Evolutionary conservation across 2,888 invertebrate species (phyloP).

Genomic region (Adela reaumurella): DNA sequence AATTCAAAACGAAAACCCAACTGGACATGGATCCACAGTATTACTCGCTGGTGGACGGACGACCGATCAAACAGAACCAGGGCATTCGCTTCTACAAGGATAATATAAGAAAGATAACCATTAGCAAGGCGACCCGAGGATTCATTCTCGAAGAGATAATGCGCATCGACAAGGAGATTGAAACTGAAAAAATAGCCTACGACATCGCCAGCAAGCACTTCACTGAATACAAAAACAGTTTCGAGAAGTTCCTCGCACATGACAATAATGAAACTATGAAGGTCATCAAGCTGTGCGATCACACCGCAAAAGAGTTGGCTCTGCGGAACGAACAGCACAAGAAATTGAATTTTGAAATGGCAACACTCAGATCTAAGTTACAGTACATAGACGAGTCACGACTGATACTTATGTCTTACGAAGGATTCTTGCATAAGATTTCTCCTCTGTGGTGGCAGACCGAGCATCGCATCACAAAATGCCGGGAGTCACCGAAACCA

Average conservation of each 20-base stretch:
- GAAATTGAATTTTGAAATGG: slow-evolving; percentile 35
- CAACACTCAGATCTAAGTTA: slow-evolving; percentile 38
- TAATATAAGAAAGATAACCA: slow-evolving; percentile 38
- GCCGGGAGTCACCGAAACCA: slow-evolving; percentile 25
- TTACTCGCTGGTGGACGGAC: slow-evolving; percentile 57
- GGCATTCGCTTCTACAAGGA: slow-evolving; percentile 54
- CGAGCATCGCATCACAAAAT: slow-evolving; percentile 24
- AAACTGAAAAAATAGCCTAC: slow-evolving; percentile 32
- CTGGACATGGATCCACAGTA: slow-evolving; percentile 63
- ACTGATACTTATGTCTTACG: slow-evolving; percentile 37
- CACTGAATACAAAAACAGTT: slow-evolving; percentile 40
- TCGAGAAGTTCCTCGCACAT: slow-evolving; percentile 43
- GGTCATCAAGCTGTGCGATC: slow-evolving; percentile 44
- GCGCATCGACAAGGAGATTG: slow-evolving; percentile 37
- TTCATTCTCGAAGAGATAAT: slow-evolving; percentile 40
- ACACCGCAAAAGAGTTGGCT: slow-evolving; percentile 31
- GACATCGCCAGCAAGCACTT: slow-evolving; percentile 35
- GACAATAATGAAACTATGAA: slow-evolving; percentile 45
- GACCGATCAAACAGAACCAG: slow-evolving; percentile 54
- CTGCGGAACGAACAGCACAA: slow-evolving; percentile 39
- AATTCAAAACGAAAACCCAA: slow-evolving; percentile 37
- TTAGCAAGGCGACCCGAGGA: slow-evolving; percentile 34
- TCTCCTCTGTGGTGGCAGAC: slow-evolving; percentile 43
- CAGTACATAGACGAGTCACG: slow-evolving; percentile 42
- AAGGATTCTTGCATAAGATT: slow-evolving; percentile 38